phyloP scores from a whole-genome alignment of 2,113 vertebrate genomes.

The Xerus inauris region DNA sequence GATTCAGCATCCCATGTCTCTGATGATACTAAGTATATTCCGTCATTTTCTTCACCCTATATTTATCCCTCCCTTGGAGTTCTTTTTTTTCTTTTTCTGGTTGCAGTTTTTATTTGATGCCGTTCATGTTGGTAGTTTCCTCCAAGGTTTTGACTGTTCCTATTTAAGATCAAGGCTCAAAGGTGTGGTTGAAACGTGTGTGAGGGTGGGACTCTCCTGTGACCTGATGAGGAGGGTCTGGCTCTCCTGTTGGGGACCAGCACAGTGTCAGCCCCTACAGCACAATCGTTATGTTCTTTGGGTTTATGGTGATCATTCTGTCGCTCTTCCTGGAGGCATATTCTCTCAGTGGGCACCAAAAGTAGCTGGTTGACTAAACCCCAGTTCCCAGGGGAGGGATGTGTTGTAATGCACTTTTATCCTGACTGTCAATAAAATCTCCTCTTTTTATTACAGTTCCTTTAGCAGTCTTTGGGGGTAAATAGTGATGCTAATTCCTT shows the following conservation, averaged over 20 bases:
- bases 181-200: not conserved
- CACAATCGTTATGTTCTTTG: not conserved
- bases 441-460: not conserved
- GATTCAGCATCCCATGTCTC: not conserved
- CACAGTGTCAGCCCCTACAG: not conserved
- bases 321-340: not conserved
- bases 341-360: not conserved
- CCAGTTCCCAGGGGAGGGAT: not conserved
- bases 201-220: not conserved
- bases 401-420: not conserved
- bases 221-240: too few relatives aligned
- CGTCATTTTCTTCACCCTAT: not conserved
- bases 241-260: not conserved
- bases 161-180: not conserved
- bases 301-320: not conserved
- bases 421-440: not conserved
- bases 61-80: not conserved
- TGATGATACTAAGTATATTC: not conserved
- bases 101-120: not conserved
- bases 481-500: not conserved
- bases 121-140: not conserved
- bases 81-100: not conserved
- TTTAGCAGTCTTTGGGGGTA: not conserved
- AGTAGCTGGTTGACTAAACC: not conserved
- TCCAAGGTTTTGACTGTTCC: not conserved